Base-by-base conservation (phyloP, 2,888 invertebrate genomes). In the Sesia apiformis region DNA sequence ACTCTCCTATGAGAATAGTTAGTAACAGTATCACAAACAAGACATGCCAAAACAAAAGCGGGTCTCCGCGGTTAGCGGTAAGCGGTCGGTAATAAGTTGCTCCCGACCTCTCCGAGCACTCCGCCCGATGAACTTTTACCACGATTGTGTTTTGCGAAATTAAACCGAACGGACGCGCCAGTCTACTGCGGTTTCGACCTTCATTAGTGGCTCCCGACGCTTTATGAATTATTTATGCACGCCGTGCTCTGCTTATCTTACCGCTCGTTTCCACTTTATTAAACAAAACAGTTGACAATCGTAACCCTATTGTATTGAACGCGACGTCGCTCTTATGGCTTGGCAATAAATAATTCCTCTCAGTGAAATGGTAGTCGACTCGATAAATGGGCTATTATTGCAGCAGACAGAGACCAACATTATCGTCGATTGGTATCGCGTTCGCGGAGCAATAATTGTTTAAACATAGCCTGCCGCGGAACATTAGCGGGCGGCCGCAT, bases 371-470 rank as follows among this genome's bases (percentile, higher is more conserved):
- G 81, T 78, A 79, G 76, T 63, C 69, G 70, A 81, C 70, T 83
- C 83, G 82, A 86, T 85, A 84, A 86, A 85, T 78, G 84, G 83
- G 72, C 85, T 85, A 85, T 86, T 84, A 86, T 84, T 81, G 78
- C 81, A 76, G 74, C 76, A 81, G 82, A 84, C 85, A 78, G 81
- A 78, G 78, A 81, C 82, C 78, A 81, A 81, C 80, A 83, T 86
- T 85, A 85, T 84, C 84, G 78, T 81, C 78, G 80, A 84, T 81
- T 86, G 78, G 80, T 80, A 86, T 85, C 84, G 81, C 77, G 78
- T 82, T 83, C 75, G 76, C 74, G 69, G 72, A 69, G 77, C 74
- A 79, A 83, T 86, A 84, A 87, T 86, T 85, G 85, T 86, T 85
- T 84, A 84, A 86, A 84, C 83, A 84, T 78, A 82, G 80, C 74